Conservation (phyloP, 2,797 vertebrate genomes). For the Amblyopsis hoosieri region DNA sequence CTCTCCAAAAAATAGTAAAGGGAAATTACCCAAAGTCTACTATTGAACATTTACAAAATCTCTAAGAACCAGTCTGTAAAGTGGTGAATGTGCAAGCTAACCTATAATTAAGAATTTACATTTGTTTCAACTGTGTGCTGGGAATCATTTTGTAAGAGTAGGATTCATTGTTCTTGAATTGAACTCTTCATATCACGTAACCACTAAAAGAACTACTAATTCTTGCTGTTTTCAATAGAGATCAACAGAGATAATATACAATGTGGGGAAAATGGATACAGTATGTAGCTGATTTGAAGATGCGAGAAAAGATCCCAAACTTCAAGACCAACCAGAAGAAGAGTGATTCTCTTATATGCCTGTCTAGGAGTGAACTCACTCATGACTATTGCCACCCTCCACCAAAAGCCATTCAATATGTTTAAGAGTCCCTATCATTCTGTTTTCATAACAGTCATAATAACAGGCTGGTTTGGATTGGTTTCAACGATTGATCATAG, state of each 20-base stretch:
- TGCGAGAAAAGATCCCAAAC: constrained; percentile 13
- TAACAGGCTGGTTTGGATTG: constrained; percentile 12
- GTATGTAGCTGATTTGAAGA: constrained; percentile 28
- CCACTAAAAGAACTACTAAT: no score
- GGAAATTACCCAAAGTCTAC: background rate
- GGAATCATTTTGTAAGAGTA: constrained; percentile 20
- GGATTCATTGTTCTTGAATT: constrained; percentile 11
- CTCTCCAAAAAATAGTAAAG: background rate
- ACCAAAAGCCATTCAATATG: no score
- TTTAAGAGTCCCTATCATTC: no score
- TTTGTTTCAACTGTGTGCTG: constrained; percentile 1
- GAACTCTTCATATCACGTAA: constrained; percentile 5
- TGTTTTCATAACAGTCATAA: background rate
- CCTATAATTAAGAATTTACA: background rate
- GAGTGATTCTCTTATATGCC: no score
- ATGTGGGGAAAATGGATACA: no score
- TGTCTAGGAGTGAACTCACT: no score
- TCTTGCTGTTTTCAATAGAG: no score
- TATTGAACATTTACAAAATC: background rate
- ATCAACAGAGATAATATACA: no score
- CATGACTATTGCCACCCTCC: no score
- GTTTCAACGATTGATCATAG: constrained; percentile 13
- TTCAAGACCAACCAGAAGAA: constrained; percentile 12
- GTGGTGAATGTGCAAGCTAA: background rate
- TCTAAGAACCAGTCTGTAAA: background rate